Percentiles rank a stretch among this genome's conserved stretches.
phyloP scores from a whole-genome alignment of 2,797 vertebrate species.

The Hylomyscus alleni region DNA sequence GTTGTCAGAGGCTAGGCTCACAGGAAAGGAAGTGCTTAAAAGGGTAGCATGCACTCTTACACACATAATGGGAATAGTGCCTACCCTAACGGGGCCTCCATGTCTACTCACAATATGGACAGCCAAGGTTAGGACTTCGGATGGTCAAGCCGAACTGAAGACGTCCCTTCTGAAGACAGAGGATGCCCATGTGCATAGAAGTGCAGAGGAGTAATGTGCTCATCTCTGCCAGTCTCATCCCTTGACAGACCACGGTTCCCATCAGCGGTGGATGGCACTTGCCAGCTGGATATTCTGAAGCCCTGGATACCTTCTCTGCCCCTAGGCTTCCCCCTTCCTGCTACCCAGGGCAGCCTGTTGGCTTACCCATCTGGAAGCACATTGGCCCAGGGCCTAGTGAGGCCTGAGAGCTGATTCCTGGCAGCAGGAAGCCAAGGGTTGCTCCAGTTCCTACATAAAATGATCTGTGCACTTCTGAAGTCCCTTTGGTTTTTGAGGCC shows the following conservation, averaged over 20 bases:
- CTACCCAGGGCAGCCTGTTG: neutral
- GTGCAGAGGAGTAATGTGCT: constrained; percentile 2
- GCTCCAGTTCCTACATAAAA: neutral
- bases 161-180: neutral
- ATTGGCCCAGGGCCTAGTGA: neutral
- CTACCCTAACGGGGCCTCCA: neutral
- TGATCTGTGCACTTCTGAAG: neutral
- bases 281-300: neutral
- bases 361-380: neutral
- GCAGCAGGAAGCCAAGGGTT: neutral
- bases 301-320: neutral
- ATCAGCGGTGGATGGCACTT: neutral
- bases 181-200: neutral
- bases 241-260: neutral
- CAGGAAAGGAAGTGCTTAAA: neutral
- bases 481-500: neutral
- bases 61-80: neutral
- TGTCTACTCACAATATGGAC: neutral
- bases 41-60: neutral
- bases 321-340: neutral
- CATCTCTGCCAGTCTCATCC: neutral
- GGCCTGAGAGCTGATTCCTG: neutral
- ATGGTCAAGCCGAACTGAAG: neutral
- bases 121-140: neutral
- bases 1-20: neutral